Conservation (phyloP, 2,113 vertebrate genomes). For the Piprites chloris region DNA sequence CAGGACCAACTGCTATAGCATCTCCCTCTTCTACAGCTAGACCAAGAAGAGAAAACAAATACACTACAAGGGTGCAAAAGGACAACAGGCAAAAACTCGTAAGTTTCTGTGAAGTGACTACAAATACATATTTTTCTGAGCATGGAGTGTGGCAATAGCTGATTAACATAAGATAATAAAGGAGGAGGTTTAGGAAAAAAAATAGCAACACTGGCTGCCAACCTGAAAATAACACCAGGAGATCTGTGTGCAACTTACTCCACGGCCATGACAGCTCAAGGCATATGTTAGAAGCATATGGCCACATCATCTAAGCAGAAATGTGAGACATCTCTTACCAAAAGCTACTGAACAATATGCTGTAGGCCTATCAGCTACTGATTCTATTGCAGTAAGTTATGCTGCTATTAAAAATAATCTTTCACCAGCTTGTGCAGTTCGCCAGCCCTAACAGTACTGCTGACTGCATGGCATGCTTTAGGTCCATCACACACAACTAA, state of each 20-base stretch:
- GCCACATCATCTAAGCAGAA: background rate
- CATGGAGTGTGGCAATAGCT: background rate
- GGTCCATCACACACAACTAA: background rate
- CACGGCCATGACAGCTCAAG: background rate
- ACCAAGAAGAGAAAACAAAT: background rate
- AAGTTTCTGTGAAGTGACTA: background rate
- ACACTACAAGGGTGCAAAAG: background rate
- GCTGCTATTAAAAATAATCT: background rate
- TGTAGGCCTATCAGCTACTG: background rate
- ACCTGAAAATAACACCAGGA: background rate
- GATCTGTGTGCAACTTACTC: background rate
- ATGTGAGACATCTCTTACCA: background rate
- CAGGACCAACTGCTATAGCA: background rate
- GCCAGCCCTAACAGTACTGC: background rate
- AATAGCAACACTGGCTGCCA: background rate
- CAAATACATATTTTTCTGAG: background rate
- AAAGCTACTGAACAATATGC: background rate
- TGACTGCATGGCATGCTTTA: background rate
- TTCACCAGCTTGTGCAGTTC: background rate
- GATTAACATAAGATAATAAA: background rate
- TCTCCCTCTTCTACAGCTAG: background rate
- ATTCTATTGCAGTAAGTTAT: background rate
- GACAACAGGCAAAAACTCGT: background rate
- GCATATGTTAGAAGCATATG: background rate
- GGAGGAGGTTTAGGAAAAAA: background rate